Conservation (phyloP, 2,888 invertebrate genomes). For the Ceratothoa steindachneri region DNA sequence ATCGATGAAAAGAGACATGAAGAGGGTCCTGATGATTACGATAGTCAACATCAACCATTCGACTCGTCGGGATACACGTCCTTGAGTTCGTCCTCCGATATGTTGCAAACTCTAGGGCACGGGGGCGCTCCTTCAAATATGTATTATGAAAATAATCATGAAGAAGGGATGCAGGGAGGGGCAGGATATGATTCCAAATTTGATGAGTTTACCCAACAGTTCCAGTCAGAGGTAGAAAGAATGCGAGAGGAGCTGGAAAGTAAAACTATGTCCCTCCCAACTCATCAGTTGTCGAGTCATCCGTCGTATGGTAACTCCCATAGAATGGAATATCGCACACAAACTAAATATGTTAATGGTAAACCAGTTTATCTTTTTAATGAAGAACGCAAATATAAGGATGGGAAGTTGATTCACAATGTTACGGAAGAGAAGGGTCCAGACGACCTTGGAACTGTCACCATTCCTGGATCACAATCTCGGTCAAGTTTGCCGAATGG, state of each 20-base stretch:
- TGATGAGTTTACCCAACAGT: conserved; percentile 8
- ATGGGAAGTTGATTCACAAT: conserved; percentile 36
- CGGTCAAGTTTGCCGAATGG: background rate
- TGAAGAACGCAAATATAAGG: conserved; percentile 29
- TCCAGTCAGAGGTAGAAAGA: conserved; percentile 18
- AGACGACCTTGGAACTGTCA: conserved; percentile 21
- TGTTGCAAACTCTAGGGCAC: background rate
- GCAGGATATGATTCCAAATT: background rate
- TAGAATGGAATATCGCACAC: conserved; percentile 25
- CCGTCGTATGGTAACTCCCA: conserved; percentile 20
- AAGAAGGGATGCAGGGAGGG: background rate
- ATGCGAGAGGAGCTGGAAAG: conserved; percentile 29
- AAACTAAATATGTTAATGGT: conserved; percentile 38
- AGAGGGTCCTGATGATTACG: conserved; percentile 24
- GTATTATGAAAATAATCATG: background rate
- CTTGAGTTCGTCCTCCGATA: background rate
- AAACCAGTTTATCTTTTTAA: conserved; percentile 37
- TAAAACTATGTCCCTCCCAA: conserved; percentile 3
- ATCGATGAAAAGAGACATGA: conserved; percentile 30
- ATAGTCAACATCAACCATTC: background rate
- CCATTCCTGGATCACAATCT: background rate
- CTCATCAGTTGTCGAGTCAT: conserved; percentile 5
- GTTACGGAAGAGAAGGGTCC: conserved; percentile 30
- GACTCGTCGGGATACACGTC: background rate
- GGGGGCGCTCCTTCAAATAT: background rate